phyloP scores from a whole-genome alignment of 2,888 invertebrate species.

The Craniophora ligustri region DNA sequence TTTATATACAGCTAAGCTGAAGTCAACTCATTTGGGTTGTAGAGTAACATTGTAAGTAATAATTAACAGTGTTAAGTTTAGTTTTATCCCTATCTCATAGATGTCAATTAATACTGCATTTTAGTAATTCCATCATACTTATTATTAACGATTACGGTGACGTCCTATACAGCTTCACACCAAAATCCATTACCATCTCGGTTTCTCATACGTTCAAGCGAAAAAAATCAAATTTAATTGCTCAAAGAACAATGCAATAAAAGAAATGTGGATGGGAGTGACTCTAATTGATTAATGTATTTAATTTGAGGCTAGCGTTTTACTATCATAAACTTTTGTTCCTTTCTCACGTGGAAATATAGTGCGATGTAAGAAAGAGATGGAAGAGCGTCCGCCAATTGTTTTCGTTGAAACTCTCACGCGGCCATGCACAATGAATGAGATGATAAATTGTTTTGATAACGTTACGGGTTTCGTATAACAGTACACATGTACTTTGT shows the following conservation, averaged over 20 bases:
- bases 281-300: slow-evolving; percentile 70
- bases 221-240: slow-evolving; percentile 52
- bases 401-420: slow-evolving; percentile 66
- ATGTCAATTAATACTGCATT: background rate
- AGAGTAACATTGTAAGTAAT: background rate
- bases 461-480: slow-evolving; percentile 54
- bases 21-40: background rate
- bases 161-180: background rate
- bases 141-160: background rate
- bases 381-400: slow-evolving; percentile 51
- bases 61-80: background rate
- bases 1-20: slow-evolving; percentile 11
- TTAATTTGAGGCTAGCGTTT: slow-evolving; percentile 62
- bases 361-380: slow-evolving; percentile 41
- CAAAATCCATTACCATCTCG: slow-evolving; percentile 3
- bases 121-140: slow-evolving; percentile 6
- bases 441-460: slow-evolving; percentile 73
- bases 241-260: slow-evolving; percentile 58
- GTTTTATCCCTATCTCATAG: background rate
- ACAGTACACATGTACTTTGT: slow-evolving; percentile 37
- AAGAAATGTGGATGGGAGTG: slow-evolving; percentile 58
- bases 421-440: slow-evolving; percentile 62
- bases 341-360: slow-evolving; percentile 34
- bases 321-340: slow-evolving; percentile 50
- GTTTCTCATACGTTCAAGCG: slow-evolving; percentile 43